These are phyloP conservation scores for Diglossa cyanea DNA, from an alignment of 2,797 vertebrate genomes.

Conservation along the genomic window DNA sequence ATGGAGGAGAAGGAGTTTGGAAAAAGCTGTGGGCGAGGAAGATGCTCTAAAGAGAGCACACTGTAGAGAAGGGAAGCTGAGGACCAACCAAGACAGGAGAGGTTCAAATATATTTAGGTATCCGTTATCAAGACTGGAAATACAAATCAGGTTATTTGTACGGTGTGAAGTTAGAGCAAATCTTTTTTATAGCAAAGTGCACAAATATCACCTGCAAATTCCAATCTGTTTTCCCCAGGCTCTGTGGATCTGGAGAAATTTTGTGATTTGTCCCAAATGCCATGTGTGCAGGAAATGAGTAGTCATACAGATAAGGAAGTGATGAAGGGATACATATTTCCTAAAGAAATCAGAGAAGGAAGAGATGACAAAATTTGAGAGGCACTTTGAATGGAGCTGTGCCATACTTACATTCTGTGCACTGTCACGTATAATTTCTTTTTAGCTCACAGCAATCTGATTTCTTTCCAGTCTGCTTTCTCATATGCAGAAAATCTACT, in stretches of 20 bases:
- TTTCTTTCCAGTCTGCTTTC: not conserved
- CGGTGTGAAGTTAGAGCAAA: not conserved
- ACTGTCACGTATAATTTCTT: not conserved
- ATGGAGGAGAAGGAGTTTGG: not conserved
- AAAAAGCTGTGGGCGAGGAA: not conserved
- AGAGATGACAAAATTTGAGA: not conserved
- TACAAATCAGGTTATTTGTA: not conserved
- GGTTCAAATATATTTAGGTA: not conserved
- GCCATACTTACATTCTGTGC: not conserved
- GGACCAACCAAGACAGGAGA: not conserved
- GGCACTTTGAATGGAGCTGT: not conserved
- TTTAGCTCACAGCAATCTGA: not conserved
- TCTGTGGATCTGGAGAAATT: not conserved
- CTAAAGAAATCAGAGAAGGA: not conserved
- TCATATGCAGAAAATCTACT: not conserved
- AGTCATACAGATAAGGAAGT: not conserved
- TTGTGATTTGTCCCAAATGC: not conserved
- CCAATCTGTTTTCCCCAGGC: not conserved
- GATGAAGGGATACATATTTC: not conserved
- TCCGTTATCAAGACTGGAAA: not conserved
- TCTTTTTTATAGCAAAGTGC: not conserved
- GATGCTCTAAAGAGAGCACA: not conserved
- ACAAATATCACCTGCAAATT: not conserved
- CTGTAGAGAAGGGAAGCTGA: not conserved
- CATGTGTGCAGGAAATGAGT: not conserved